phyloP scores from a whole-genome alignment of 2,888 invertebrate species.

The Dinocampus coccinellae region DNA sequence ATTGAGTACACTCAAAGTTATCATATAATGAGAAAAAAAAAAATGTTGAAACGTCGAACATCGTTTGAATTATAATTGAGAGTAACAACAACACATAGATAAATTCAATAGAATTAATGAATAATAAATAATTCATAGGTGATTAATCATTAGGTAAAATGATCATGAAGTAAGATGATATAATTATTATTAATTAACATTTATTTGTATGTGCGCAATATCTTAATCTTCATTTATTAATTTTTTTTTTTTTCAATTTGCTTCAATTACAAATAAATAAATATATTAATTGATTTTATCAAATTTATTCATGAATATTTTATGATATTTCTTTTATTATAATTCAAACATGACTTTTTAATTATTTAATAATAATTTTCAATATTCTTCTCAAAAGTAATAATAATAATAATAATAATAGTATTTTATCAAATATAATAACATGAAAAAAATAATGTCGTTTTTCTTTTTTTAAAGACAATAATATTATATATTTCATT shows the following conservation, averaged over 20 bases:
- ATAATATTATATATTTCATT: slow-evolving; percentile 37
- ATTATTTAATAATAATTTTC: slow-evolving; percentile 9
- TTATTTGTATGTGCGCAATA: neutral
- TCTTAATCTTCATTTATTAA: neutral
- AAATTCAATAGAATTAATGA: slow-evolving; percentile 32
- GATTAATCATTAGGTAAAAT: slow-evolving; percentile 40
- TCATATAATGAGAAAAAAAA: too few species aligned
- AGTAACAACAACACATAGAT: slow-evolving; percentile 28
- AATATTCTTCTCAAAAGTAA: neutral
- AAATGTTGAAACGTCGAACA: too few species aligned
- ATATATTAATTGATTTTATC: neutral
- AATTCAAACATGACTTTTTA: slow-evolving; percentile 18
- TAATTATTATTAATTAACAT: slow-evolving; percentile 39
- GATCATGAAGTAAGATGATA: slow-evolving; percentile 39
- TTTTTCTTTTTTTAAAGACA: slow-evolving; percentile 33
- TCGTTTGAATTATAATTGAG: neutral
- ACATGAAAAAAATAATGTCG: neutral
- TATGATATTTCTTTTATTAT: slow-evolving; percentile 1
- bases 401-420: neutral
- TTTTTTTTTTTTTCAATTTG: neutral
- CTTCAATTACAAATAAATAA: neutral
- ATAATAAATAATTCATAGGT: slow-evolving; percentile 41
- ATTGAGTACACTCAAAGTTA: neutral
- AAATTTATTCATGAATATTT: slow-evolving; percentile 17
- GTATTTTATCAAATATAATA: neutral